Conservation (phyloP, 2,888 invertebrate genomes). For the Phlogophora meticulosa region DNA sequence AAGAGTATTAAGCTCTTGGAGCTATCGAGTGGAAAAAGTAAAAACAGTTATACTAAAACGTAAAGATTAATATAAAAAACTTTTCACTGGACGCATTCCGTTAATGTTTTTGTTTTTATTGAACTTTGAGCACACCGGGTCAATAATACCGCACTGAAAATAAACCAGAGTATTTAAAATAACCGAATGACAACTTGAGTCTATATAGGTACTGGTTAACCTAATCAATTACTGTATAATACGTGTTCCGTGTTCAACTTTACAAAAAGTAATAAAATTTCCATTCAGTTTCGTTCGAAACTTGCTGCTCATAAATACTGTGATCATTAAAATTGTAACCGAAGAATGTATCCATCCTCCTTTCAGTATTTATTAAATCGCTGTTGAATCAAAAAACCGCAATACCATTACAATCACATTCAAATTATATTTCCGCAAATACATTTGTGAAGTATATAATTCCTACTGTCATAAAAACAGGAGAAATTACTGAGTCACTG, state of each 20-base stretch:
- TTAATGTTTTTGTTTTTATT: neutral
- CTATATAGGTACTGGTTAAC: neutral
- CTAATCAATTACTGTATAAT: neutral
- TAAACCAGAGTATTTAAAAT: neutral
- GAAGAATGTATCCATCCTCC: conserved; percentile 18
- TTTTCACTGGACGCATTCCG: conserved; percentile 9
- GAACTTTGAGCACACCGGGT: neutral
- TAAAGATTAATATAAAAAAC: conserved; percentile 7
- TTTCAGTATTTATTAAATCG: conserved; percentile 16
- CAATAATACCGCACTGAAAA: neutral
- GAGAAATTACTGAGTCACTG: conserved; percentile 39
- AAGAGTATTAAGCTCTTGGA: neutral
- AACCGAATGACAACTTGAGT: neutral
- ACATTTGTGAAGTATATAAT: conserved; percentile 52
- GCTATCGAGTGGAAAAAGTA: neutral
- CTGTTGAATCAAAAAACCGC: conserved; percentile 17
- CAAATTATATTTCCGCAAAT: conserved; percentile 48
- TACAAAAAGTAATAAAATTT: conserved; percentile 14
- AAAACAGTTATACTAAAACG: neutral
- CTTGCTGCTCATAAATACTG: conserved; percentile 11
- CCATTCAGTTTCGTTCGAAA: conserved; percentile 13
- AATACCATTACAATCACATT: conserved; percentile 40
- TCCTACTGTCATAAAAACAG: conserved; percentile 56
- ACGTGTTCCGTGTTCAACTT: neutral
- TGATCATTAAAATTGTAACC: conserved; percentile 21